Evolutionary conservation across 2,113 vertebrate genomes (phyloP).

Genomic region (Platanista minor): DNA sequence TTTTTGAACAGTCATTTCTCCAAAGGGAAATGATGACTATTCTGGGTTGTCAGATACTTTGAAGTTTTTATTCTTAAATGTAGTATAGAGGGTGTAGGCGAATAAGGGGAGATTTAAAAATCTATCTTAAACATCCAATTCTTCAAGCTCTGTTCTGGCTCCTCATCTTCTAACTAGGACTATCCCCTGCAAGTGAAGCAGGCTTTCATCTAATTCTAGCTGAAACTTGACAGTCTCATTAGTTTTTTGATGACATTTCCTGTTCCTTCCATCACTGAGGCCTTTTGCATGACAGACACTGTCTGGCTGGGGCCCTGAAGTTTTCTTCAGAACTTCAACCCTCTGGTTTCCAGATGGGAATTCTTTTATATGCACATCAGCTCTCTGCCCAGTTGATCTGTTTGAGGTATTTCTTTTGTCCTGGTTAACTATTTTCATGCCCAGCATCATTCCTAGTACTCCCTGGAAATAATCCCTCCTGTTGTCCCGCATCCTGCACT

Average conservation of each 20-base stretch:
- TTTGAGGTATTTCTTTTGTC: slow-evolving; percentile 61
- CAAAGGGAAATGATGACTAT: slow-evolving; percentile 36
- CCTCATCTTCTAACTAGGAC: slow-evolving; percentile 53
- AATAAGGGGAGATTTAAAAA: slow-evolving; percentile 57
- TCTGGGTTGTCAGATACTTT: slow-evolving; percentile 43
- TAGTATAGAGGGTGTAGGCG: not conserved
- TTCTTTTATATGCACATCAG: slow-evolving; percentile 68
- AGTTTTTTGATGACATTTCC: slow-evolving; percentile 62
- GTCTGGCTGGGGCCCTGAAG: slow-evolving; percentile 50
- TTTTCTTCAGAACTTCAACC: slow-evolving; percentile 66
- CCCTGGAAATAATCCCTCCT: not conserved
- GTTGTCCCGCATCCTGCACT: not conserved
- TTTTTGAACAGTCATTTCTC: slow-evolving; percentile 22
- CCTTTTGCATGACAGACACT: slow-evolving; percentile 54
- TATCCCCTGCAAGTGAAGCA: slow-evolving; percentile 47
- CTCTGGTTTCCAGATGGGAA: slow-evolving; percentile 64
- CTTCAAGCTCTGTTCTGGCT: slow-evolving; percentile 44
- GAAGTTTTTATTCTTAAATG: slow-evolving; percentile 57
- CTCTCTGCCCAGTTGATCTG: slow-evolving; percentile 46
- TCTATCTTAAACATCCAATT: slow-evolving; percentile 54
- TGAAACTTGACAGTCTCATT: slow-evolving; percentile 59
- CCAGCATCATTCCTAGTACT: not conserved
- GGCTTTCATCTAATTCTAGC: slow-evolving; percentile 71
- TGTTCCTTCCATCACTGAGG: slow-evolving; percentile 36
- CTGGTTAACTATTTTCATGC: slow-evolving; percentile 53